Evolutionary conservation across 2,113 vertebrate genomes (phyloP), one percentile per base, ranked within the genome.

Genomic region (Mormyrus lacerda): DNA sequence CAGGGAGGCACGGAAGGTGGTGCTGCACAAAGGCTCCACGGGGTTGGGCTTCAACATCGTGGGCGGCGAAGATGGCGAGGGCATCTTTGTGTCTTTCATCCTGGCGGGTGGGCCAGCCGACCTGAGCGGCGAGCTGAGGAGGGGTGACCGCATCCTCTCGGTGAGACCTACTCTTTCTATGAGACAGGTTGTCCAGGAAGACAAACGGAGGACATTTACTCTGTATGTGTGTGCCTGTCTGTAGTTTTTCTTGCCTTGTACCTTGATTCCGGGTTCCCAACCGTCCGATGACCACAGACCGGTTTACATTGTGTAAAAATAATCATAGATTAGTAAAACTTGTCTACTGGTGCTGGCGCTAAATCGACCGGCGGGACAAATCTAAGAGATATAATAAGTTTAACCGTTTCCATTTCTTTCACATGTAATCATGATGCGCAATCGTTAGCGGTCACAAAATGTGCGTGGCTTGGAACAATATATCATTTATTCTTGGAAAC

Each of bases 1-100:
- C 97, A 99, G 98, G 94, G 98, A 99, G 88, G 98, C 98, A 89
- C 96, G 98, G 90, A 98, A 98, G 95, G 97, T 99, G 1, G 96
- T 99, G 85, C 96, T 99, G 73, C 97, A 98, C 94, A 99, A 99
- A 93, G 98, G 98, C 90, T 97, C 98, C 90, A 98, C 97, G 0
- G 98, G 98, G 92, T 96, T 99, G 92, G 98, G 98, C 92, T 99
- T 99, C 94, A 99, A 99, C 95, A 99, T 99, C n/a, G 98, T 99
- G 88, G 98, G 98, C 2, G 98, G 98, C 17, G 98, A 99, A 94
- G 98, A 99, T 13, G 97, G 98, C 88, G 98, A 99, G 96, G 98
- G 98, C 88, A 99, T 99, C 94, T 99, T 99, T 83, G 97, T 99
- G 31, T 99, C 98, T 61, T 99, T 99, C 96, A 99, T 99, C 95